A percentile compares a stretch with the other conserved stretches of the same genome.
Evolutionary conservation across 2,113 vertebrate species (phyloP).

Genomic region (Arvicanthis niloticus): DNA sequence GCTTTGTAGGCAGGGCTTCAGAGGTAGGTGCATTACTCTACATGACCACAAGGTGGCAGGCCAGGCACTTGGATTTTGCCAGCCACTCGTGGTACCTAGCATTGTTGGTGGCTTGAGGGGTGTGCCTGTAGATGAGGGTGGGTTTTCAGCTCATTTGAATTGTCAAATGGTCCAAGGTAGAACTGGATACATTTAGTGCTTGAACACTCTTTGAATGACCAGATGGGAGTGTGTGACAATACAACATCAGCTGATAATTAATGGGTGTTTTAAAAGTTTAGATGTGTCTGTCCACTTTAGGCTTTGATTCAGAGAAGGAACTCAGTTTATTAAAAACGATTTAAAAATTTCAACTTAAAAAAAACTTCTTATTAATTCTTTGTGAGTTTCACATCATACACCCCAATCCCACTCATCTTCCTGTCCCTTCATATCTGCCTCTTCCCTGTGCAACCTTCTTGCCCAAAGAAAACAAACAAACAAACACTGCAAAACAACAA

Average conservation of each 20-base stretch:
- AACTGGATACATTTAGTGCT: neutral
- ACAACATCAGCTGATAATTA: neutral
- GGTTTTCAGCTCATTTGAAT: neutral
- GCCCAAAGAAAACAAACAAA: neutral
- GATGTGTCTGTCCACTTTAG: neutral
- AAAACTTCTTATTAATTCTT: neutral
- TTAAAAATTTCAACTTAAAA: neutral
- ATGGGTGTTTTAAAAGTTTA: neutral
- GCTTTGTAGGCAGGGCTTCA: neutral
- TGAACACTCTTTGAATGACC: neutral
- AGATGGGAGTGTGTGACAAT: neutral
- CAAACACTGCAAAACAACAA: neutral
- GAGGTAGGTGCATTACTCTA: neutral
- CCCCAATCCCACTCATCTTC: neutral
- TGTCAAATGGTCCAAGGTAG: neutral
- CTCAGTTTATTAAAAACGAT: neutral
- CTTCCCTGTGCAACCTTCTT: neutral
- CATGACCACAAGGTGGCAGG: conserved; percentile 83
- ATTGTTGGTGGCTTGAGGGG: neutral
- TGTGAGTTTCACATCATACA: neutral
- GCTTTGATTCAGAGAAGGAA: neutral
- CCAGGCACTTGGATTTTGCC: conserved; percentile 77
- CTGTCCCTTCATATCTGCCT: neutral
- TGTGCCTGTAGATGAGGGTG: neutral
- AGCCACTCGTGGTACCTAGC: rapidly evolving